These are phyloP conservation scores for Colinus virginianus DNA, from an alignment of 2,113 vertebrate species.

Conservation along the genomic window DNA sequence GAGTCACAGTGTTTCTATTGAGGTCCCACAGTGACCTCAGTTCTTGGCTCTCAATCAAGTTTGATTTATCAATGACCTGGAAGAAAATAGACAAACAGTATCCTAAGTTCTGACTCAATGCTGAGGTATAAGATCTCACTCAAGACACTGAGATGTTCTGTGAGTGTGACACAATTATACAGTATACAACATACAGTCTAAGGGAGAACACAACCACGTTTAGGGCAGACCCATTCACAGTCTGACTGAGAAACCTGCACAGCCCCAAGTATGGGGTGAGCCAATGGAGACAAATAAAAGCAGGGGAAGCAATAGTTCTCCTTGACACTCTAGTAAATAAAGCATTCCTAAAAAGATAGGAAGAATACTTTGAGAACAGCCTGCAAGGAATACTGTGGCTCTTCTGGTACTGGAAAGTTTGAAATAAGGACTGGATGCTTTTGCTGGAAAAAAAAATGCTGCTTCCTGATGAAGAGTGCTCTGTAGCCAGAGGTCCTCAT, in stretches of 20 bases:
- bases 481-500: too few relatives aligned
- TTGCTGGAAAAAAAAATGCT: background rate
- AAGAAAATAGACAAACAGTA: background rate
- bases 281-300: background rate
- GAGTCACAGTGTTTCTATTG: constrained; percentile 56
- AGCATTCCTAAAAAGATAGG: background rate
- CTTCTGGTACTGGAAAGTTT: background rate
- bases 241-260: background rate
- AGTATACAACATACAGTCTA: background rate
- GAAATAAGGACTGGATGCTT: background rate
- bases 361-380: background rate
- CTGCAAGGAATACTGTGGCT: background rate
- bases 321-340: background rate
- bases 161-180: background rate
- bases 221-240: background rate
- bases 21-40: constrained; percentile 43
- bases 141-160: background rate
- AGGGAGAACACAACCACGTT: background rate
- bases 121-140: background rate
- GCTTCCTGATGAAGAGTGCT: too few relatives aligned
- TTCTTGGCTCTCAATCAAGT: constrained; percentile 32
- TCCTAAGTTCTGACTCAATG: background rate
- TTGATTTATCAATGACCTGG: constrained; percentile 57
- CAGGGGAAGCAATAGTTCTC: background rate
- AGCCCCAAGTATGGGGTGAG: background rate